phyloP scores from a whole-genome alignment of 2,113 vertebrate species.

The Malurus cyaneus region DNA sequence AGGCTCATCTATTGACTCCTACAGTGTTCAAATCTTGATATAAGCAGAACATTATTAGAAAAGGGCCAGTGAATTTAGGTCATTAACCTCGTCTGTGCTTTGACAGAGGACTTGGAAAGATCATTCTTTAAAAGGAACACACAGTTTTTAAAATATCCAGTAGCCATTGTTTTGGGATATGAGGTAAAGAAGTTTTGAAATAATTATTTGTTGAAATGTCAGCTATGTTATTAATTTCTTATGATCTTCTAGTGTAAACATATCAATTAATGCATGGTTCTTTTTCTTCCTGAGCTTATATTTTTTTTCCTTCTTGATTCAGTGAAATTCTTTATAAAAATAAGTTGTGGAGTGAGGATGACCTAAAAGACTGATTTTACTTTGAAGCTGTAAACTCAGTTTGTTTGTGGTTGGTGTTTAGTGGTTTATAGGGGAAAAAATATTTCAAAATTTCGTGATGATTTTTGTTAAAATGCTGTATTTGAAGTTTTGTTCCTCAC shows the following conservation, averaged over 20 bases:
- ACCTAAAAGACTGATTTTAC: neutral
- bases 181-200: neutral
- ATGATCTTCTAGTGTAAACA: neutral
- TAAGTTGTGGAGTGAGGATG: neutral
- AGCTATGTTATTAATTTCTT: neutral
- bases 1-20: neutral
- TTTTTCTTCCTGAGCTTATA: neutral
- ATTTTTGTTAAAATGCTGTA: neutral
- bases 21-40: neutral
- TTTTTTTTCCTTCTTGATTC: neutral
- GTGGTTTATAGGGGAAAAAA: neutral
- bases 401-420: neutral
- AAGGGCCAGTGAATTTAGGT: neutral
- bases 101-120: neutral
- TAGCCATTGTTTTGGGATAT: neutral
- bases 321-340: neutral
- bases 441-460: neutral
- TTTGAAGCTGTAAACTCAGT: neutral
- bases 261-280: neutral
- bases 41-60: neutral
- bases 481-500: neutral
- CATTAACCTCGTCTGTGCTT: neutral
- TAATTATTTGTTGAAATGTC: neutral
- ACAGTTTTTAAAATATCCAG: neutral
- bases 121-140: neutral